Evolutionary conservation across 2,888 invertebrate genomes (phyloP).

Genomic region (Drosophila anomelani): DNA sequence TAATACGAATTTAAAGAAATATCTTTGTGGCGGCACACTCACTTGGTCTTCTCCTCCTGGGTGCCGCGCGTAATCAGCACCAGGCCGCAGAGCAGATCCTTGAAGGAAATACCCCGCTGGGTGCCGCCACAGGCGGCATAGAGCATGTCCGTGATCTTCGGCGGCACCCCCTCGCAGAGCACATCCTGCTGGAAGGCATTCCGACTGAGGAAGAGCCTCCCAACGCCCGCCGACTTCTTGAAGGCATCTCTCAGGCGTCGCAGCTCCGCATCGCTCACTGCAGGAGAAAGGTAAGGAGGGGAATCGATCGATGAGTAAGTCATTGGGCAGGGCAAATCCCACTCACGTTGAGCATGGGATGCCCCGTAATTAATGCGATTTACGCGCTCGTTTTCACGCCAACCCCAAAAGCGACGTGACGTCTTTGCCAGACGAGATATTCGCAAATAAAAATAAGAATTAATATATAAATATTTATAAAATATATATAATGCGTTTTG

Average conservation of each 20-base stretch:
- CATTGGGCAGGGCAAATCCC: conserved; percentile 32
- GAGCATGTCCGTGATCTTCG: conserved; percentile 92
- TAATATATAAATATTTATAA: neutral
- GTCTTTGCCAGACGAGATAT: conserved; percentile 1
- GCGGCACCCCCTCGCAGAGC: conserved; percentile 93
- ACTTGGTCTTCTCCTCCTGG: conserved; percentile 92
- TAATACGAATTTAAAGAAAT: neutral
- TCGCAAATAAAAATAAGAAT: neutral
- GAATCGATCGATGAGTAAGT: conserved; percentile 26
- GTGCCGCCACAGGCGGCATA: conserved; percentile 94
- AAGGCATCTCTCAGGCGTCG: conserved; percentile 94
- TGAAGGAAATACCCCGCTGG: conserved; percentile 91
- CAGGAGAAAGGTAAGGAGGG: neutral
- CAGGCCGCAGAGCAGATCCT: conserved; percentile 93
- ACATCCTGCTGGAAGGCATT: conserved; percentile 93
- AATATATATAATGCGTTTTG: neutral
- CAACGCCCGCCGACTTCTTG: conserved; percentile 91
- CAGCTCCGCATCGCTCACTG: conserved; percentile 93
- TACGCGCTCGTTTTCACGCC: conserved; percentile 32
- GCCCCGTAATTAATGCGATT: conserved; percentile 29
- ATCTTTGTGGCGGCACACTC: conserved; percentile 2
- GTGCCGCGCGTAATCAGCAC: conserved; percentile 94
- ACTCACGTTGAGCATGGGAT: conserved; percentile 1
- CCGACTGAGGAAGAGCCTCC: conserved; percentile 88
- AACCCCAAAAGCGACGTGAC: conserved; percentile 2